Conservation (phyloP, 2,113 vertebrate genomes). For the Petaurus breviceps region DNA sequence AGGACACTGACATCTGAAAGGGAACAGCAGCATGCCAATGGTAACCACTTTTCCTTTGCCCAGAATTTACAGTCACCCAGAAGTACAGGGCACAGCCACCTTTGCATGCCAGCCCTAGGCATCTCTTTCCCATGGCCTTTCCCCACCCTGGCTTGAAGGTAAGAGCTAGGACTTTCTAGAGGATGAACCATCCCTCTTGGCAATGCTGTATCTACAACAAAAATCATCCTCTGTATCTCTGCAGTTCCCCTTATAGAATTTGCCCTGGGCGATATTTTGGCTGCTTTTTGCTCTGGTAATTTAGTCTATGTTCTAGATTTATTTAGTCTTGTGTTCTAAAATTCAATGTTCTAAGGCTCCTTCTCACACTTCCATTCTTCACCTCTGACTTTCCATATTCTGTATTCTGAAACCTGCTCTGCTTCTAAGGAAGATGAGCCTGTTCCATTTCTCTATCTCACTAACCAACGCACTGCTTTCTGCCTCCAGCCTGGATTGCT, state of each 20-base stretch:
- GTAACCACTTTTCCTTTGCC: background rate
- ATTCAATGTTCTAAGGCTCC: background rate
- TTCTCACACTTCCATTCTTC: background rate
- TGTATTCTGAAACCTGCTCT: background rate
- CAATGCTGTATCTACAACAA: background rate
- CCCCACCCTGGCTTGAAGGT: background rate
- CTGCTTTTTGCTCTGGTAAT: background rate
- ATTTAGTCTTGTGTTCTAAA: background rate
- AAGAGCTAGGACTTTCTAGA: background rate
- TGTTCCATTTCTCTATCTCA: background rate
- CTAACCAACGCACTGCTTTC: background rate
- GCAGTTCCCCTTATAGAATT: background rate
- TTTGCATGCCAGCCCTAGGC: background rate
- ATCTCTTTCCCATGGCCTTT: background rate
- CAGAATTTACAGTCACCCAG: background rate
- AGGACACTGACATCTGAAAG: background rate
- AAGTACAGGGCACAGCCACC: background rate
- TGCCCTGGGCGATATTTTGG: background rate
- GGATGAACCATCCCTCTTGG: background rate
- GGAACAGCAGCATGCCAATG: background rate
- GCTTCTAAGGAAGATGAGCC: background rate
- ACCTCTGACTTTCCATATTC: background rate
- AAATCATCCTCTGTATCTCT: background rate
- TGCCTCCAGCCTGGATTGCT: background rate
- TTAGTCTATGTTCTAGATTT: background rate